A percentile compares a stretch with the other conserved stretches of the same genome.
Evolutionary conservation across 2,888 invertebrate genomes (phyloP).

Genomic region (Ichneumoninae sp.): DNA sequence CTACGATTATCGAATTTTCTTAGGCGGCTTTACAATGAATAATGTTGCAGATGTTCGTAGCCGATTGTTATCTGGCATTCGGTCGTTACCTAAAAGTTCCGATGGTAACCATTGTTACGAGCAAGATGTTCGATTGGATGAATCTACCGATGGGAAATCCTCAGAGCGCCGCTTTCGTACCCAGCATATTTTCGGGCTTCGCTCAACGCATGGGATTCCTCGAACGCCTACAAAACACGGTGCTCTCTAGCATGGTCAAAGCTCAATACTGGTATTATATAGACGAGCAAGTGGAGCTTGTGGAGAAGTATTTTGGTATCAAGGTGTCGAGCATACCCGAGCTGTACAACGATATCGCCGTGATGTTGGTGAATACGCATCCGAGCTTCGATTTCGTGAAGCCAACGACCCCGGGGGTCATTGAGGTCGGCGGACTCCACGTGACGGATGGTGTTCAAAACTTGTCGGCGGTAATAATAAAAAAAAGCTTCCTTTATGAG

Average conservation of each 20-base stretch:
- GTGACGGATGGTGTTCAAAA: slow-evolving; percentile 67
- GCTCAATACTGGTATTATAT: slow-evolving; percentile 66
- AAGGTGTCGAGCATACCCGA: slow-evolving; percentile 68
- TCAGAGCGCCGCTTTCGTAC: slow-evolving; percentile 70
- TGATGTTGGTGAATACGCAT: slow-evolving; percentile 86
- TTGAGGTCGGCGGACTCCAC: slow-evolving; percentile 86
- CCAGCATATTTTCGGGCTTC: slow-evolving; percentile 67
- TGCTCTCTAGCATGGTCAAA: slow-evolving; percentile 20
- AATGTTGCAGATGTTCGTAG: slow-evolving; percentile 71
- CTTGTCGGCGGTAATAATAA: slow-evolving; percentile 65
- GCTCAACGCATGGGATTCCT: slow-evolving; percentile 72
- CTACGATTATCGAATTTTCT: neutral
- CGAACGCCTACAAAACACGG: slow-evolving; percentile 75
- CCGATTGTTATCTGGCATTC: slow-evolving; percentile 77
- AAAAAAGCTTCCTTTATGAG: neutral
- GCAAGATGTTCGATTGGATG: slow-evolving; percentile 76
- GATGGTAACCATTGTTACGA: slow-evolving; percentile 71
- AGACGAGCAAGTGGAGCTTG: slow-evolving; percentile 59
- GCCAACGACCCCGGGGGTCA: slow-evolving; percentile 84
- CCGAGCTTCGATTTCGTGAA: slow-evolving; percentile 85
- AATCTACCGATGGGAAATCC: slow-evolving; percentile 74
- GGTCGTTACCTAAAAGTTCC: slow-evolving; percentile 76
- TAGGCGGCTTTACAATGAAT: neutral
- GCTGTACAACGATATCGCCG: slow-evolving; percentile 75
- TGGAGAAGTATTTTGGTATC: slow-evolving; percentile 73